phyloP scores from a whole-genome alignment of 1,140 invertebrate genomes.

The Euborellia annulipes region DNA sequence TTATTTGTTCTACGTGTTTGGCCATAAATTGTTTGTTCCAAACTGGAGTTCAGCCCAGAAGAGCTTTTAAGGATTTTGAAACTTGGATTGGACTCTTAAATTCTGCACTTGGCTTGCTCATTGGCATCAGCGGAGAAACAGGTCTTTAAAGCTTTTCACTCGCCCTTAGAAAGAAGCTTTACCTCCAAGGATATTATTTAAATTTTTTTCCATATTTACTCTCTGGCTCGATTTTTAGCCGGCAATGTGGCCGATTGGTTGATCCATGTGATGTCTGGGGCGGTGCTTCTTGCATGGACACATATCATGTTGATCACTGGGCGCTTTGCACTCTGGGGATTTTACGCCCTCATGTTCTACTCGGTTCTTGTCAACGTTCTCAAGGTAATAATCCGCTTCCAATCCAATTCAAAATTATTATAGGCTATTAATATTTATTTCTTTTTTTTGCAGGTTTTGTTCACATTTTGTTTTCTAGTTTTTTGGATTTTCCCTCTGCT shows the following conservation, averaged over 20 bases:
- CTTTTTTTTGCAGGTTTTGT: conserved; percentile 24
- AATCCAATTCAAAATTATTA: no score
- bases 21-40: background rate
- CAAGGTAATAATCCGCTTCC: conserved; percentile 22
- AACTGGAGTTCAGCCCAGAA: background rate
- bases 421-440: no score
- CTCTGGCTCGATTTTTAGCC: conserved; percentile 21
- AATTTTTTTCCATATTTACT: no score
- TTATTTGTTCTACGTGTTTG: background rate
- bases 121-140: conserved; percentile 20
- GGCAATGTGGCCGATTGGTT: conserved; percentile 24
- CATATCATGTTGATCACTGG: conserved; percentile 35
- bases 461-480: conserved; percentile 33
- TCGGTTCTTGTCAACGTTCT: conserved; percentile 30
- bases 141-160: no score
- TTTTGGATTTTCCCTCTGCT: conserved; percentile 37
- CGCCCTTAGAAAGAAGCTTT: no score
- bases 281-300: conserved; percentile 32
- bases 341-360: conserved; percentile 34
- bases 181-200: no score
- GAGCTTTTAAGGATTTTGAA: no score
- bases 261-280: conserved; percentile 26
- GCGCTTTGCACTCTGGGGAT: conserved; percentile 30
- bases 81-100: no score
- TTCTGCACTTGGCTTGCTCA: no score